Conservation (phyloP, 1,140 invertebrate genomes). For the Rhizoglyphus robini region DNA sequence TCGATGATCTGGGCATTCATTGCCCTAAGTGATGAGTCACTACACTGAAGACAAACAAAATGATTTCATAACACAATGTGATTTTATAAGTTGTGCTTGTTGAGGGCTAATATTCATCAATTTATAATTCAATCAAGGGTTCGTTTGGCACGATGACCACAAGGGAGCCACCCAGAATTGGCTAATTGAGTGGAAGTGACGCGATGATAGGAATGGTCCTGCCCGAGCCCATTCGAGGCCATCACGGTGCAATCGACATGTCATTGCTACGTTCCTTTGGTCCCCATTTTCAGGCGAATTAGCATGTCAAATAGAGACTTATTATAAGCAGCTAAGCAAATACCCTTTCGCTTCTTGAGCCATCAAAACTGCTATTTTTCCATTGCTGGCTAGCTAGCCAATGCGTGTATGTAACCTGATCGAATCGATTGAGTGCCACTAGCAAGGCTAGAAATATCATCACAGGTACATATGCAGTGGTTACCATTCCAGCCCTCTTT, state of each 20-base stretch:
- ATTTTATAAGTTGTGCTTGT: too few species aligned
- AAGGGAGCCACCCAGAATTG: too few species aligned
- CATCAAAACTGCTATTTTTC: slow-evolving; percentile 9
- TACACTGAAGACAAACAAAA: neutral
- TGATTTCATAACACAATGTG: too few species aligned
- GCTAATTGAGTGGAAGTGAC: too few species aligned
- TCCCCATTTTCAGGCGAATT: too few species aligned
- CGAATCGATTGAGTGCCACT: slow-evolving; percentile 7
- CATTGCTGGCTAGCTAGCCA: neutral
- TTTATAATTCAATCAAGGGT: too few species aligned
- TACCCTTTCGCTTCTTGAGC: slow-evolving; percentile 9
- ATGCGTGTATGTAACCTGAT: slow-evolving; percentile 3
- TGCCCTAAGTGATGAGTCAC: neutral
- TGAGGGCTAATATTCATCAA: too few species aligned
- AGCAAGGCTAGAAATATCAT: neutral
- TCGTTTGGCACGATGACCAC: too few species aligned
- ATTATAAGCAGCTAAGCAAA: neutral
- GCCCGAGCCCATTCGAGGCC: too few species aligned
- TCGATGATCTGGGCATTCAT: neutral
- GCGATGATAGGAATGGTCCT: too few species aligned
- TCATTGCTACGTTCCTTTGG: neutral
- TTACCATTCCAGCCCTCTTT: neutral
- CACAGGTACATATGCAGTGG: neutral
- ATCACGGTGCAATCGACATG: too few species aligned
- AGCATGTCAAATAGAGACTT: slow-evolving; percentile 2